Percentiles rank a stretch among this genome's conserved stretches.
These are phyloP conservation scores for Paraescarpia echinospica DNA, from an alignment of 1,140 invertebrate genomes.

Conservation along the genomic window DNA sequence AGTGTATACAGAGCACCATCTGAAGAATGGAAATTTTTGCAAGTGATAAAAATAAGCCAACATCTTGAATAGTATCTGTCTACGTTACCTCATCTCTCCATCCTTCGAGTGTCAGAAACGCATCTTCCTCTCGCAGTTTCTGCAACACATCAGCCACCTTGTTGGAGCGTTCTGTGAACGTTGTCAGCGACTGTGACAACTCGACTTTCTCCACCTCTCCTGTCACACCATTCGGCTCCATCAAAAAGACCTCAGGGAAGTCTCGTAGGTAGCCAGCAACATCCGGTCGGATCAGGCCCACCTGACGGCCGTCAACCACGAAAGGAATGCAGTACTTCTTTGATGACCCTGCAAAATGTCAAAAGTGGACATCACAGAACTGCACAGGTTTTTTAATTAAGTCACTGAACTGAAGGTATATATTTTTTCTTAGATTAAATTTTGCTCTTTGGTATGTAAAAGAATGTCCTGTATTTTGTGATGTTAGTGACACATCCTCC, in stretches of 20 bases:
- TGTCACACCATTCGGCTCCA: not conserved
- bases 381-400: no score
- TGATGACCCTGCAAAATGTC: constrained; percentile 35
- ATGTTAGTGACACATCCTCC: no score
- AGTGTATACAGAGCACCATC: no score
- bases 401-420: no score
- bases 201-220: constrained; percentile 63
- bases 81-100: constrained; percentile 83
- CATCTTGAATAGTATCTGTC: not conserved
- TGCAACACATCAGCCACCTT: constrained; percentile 78
- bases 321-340: constrained; percentile 70
- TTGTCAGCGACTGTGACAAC: constrained; percentile 79
- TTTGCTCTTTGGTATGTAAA: no score
- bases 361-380: not conserved
- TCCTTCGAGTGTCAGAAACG: constrained; percentile 74
- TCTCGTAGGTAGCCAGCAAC: constrained; percentile 73
- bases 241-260: constrained; percentile 78
- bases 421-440: no score
- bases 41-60: not conserved
- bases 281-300: constrained; percentile 81
- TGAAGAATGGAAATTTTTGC: no score
- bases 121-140: constrained; percentile 69
- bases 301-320: constrained; percentile 81
- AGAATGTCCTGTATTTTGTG: no score
- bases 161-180: constrained; percentile 77